Base-by-base conservation (phyloP, 2,113 vertebrate species). In the Vimba vimba region DNA sequence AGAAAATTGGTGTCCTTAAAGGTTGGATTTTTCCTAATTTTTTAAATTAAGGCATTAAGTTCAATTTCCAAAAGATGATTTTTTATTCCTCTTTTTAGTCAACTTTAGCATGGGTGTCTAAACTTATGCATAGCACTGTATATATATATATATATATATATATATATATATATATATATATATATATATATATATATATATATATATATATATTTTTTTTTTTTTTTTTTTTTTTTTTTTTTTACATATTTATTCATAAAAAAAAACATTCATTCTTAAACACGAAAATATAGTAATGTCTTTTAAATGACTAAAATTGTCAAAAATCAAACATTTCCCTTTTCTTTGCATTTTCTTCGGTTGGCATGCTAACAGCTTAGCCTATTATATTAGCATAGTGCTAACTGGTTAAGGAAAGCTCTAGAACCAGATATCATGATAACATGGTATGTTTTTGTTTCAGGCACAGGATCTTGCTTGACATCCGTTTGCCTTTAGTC, bases 281-380 rank as follows among this genome's bases (percentile, higher is more conserved):
- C 3, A 68, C 6, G 7, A 36, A 33, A 4, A 68, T 33, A 36
- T 1, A 3, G 6, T 21, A 19, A 6, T 21, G 6, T 8, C 17
- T 66, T 30, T 17, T 19, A 4, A 52, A 50, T 68, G 8, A 33
- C 27, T 68, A 68, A 68, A 19, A 68, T 68, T 13, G 25, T 6
- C 62, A 43, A 43, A 66, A 64, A 66, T 30, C 62, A 13, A 6
- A 30, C 25, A 17, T 66, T 66, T 66, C 30, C 66, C 66, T 39
- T 21, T 21, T 23, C 13, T 15, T 36, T 69, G 9, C 36, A 9
- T 11, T 39, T 39, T 43, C 68, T 74, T 15, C 12, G 6, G 39
- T 15, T 74, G 39, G 71, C 11, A 25, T 52, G 10, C 91, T 93
- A 94, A 94, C 92, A 88, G 89, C 93, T 92, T 92, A 90, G 92